A percentile compares a stretch with the other conserved stretches of the same genome.
These are phyloP conservation scores for Netelia fuscicornis DNA, from an alignment of 2,888 invertebrate genomes.

Conservation along the genomic window DNA sequence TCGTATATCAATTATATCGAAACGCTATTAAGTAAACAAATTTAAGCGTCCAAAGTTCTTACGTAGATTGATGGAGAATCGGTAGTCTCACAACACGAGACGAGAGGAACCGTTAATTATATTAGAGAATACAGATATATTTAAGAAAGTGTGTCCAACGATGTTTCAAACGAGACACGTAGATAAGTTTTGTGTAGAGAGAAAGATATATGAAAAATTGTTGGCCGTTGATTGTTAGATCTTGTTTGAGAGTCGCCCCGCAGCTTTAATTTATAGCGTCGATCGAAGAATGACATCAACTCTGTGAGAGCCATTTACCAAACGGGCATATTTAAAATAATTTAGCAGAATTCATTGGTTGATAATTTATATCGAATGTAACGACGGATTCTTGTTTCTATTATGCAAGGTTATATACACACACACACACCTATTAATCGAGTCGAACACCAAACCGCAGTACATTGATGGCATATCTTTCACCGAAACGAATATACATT, in stretches of 20 bases:
- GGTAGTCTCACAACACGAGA: neutral
- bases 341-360: neutral
- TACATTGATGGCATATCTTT: constrained; percentile 10
- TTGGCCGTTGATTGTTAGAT: constrained; percentile 24
- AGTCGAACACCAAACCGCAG: neutral
- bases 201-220: constrained; percentile 17
- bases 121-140: constrained; percentile 31
- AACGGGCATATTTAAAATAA: constrained; percentile 14
- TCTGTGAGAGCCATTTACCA: neutral
- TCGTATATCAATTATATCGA: neutral
- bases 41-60: constrained; percentile 42
- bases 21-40: constrained; percentile 12
- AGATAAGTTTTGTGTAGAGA: constrained; percentile 25
- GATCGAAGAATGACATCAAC: neutral
- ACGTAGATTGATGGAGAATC: neutral
- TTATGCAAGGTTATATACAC: neutral
- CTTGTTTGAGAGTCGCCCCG: constrained; percentile 3
- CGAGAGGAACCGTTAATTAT: constrained; percentile 13
- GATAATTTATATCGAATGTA: neutral
- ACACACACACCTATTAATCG: neutral
- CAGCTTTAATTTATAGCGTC: neutral
- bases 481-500: constrained; percentile 9
- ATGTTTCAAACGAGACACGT: neutral
- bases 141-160: neutral
- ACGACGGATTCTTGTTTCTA: neutral